These are phyloP conservation scores for Drosophila ficusphila DNA, from an alignment of 1,140 invertebrate species.

Conservation along the genomic window DNA sequence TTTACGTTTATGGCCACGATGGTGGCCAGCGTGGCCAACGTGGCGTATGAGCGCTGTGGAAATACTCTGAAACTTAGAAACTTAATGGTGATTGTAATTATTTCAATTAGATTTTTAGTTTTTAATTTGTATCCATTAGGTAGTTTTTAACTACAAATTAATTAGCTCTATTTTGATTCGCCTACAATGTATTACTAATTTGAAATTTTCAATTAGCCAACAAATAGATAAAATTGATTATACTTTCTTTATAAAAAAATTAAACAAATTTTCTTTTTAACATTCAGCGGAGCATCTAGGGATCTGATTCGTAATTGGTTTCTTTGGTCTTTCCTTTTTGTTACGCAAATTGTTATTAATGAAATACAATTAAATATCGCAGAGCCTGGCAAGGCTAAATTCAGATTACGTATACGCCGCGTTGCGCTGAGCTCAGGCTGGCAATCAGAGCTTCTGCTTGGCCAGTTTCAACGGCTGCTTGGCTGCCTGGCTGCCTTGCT, in stretches of 20 bases:
- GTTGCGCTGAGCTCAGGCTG: slow-evolving; percentile 27
- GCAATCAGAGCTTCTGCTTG: slow-evolving; percentile 51
- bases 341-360: slow-evolving; percentile 79
- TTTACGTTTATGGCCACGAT: slow-evolving; percentile 76
- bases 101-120: not conserved
- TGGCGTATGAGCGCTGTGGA: not conserved
- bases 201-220: no score
- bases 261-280: not conserved
- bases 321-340: slow-evolving; percentile 23
- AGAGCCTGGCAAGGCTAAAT: slow-evolving; percentile 33
- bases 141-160: not conserved
- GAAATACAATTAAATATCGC: slow-evolving; percentile 81
- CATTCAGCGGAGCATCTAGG: slow-evolving; percentile 20
- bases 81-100: not conserved
- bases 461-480: not conserved
- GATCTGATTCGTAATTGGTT: slow-evolving; percentile 3
- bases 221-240: no score
- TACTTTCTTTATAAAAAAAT: not conserved
- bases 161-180: no score
- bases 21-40: slow-evolving; percentile 25
- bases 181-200: no score
- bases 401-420: slow-evolving; percentile 75
- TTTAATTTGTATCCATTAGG: not conserved
- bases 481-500: not conserved
- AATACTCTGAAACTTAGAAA: slow-evolving; percentile 10